phyloP scores from a whole-genome alignment of 2,113 vertebrate species.

The Phaethon lepturus region DNA sequence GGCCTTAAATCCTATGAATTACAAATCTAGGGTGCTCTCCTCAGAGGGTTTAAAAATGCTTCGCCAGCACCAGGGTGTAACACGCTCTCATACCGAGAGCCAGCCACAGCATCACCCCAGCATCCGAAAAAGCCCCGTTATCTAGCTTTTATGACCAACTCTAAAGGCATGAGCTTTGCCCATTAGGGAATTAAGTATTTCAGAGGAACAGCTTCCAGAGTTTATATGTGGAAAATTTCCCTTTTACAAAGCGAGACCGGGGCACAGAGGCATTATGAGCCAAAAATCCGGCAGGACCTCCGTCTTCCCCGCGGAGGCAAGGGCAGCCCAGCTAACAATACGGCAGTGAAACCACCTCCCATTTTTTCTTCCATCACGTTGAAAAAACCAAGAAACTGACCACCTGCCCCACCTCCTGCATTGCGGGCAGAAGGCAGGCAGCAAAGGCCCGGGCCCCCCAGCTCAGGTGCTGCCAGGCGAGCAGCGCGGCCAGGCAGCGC shows the following conservation, averaged over 20 bases:
- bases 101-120: not conserved
- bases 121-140: accelerated
- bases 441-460: not conserved
- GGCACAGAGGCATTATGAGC: not conserved
- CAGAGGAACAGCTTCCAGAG: not conserved
- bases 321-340: not conserved
- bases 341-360: not conserved
- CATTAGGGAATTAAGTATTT: not conserved
- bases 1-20: constrained; percentile 20
- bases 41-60: not conserved
- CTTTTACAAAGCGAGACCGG: not conserved
- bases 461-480: not conserved
- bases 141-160: not conserved
- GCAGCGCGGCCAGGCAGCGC: not conserved
- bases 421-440: not conserved
- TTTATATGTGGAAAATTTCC: not conserved
- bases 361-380: not conserved
- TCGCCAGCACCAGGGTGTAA: not conserved
- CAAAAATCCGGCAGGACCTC: not conserved
- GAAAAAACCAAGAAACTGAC: not conserved
- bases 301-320: not conserved
- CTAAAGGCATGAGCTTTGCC: not conserved
- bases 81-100: not conserved
- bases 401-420: not conserved
- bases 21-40: not conserved